Evolutionary conservation across 2,797 vertebrate species (phyloP).

Genomic region (Percopsis omiscomaycus): DNA sequence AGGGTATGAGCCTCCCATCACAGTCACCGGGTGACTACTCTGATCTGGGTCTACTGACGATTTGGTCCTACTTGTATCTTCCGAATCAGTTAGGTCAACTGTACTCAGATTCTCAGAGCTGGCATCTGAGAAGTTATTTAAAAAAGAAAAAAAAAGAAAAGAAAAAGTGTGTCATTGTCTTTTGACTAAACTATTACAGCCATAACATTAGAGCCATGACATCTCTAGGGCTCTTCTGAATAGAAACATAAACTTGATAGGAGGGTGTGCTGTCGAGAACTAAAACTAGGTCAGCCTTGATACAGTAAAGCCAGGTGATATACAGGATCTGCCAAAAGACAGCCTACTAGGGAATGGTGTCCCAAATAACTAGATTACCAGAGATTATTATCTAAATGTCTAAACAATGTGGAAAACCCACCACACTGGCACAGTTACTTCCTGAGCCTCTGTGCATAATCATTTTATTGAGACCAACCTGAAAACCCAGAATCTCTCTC

Average conservation of each 20-base stretch:
- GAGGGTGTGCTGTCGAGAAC: constrained; percentile 1
- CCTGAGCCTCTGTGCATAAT: neutral
- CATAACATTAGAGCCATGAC: constrained; percentile 20
- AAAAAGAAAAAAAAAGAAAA: neutral
- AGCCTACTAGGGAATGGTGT: constrained; percentile 45
- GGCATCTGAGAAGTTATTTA: constrained; percentile 73
- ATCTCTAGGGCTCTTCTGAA: constrained; percentile 36
- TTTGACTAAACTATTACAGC: constrained; percentile 6
- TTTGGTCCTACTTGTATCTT: constrained; percentile 74
- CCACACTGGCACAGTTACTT: neutral
- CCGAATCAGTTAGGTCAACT: constrained; percentile 84
- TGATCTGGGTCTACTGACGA: constrained; percentile 66
- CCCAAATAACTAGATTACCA: constrained; percentile 52
- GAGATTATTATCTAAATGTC: no score
- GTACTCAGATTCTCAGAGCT: constrained; percentile 87
- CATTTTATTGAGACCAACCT: constrained; percentile 67
- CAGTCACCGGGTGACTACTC: constrained; percentile 62
- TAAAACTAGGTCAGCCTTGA: constrained; percentile 48
- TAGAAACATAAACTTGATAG: constrained; percentile 36
- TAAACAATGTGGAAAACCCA: neutral
- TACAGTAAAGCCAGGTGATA: constrained; percentile 32
- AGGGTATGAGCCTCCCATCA: constrained; percentile 75
- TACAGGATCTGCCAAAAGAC: constrained; percentile 7
- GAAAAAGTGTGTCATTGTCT: constrained; percentile 18
- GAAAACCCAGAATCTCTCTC: constrained; percentile 90